Base-by-base conservation (phyloP, 2,888 invertebrate species). In the Mythimna vitellina region DNA sequence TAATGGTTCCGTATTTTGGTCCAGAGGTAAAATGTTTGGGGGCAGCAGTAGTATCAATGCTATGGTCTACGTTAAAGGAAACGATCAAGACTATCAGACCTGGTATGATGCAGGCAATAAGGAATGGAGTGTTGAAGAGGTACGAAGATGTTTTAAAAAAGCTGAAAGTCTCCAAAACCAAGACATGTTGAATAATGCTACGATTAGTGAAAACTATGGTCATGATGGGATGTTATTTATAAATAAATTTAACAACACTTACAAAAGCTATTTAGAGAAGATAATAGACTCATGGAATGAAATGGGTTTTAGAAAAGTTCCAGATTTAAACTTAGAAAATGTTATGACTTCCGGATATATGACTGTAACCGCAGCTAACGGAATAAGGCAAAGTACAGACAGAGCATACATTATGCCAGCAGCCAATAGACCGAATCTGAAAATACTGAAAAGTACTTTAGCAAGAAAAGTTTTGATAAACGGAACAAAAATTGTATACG, bases 21-120 rank as follows among this genome's bases (percentile, higher is more conserved):
- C 97, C 7, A 93, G 97, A 67, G 98, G 97, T 0, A 97, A 97
- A 87, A 94, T 97, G 89, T 90, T 97, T 74, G 97, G 97, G 38
- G 97, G 97, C 0, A 91, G 94, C 1, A 96, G 96, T 35, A 92
- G 93, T 5, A 89, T 97, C 4, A 97, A 97, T 88, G 96, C 90
- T 10, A 97, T 97, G 95, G 86, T 97, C 53, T 97, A 97, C 81
- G 89, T 97, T 3, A 95, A 95, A 46, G 97, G 97, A 0, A 95
- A 92, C 73, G 87, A 86, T 0, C 75, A 89, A 5, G 97, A 97
- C 80, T 97, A 95, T 76, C 90, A 96, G 68, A 85, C 93, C 17
- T 66, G 66, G 66, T 49, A 93, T 32, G 87, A 91, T 1, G 87
- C 90, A 20, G 97, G 97, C 7, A 97, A 97, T 70, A 67, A 86